phyloP scores from a whole-genome alignment of 2,113 vertebrate genomes.

The Electrona antarctica region DNA sequence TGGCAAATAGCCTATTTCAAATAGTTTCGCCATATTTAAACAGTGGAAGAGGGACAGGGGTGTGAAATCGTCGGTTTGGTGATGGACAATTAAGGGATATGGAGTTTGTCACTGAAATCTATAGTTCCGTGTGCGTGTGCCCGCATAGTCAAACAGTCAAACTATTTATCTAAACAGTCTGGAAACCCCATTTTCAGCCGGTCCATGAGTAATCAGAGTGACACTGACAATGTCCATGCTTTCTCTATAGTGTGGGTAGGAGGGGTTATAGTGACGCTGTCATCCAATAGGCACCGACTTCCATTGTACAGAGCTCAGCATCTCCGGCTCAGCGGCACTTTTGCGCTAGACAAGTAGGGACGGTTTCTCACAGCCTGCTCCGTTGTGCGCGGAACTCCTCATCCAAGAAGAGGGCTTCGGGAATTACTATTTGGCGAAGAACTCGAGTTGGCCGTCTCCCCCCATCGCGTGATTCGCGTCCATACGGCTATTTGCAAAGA shows the following conservation, averaged over 20 bases:
- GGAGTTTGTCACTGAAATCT: slow-evolving; percentile 56
- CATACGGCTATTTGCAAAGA: slow-evolving; percentile 65
- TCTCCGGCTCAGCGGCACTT: slow-evolving; percentile 79
- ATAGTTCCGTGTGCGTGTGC: slow-evolving; percentile 39
- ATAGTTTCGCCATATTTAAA: slow-evolving; percentile 24
- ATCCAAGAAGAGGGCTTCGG: slow-evolving; percentile 50
- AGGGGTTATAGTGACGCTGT: slow-evolving; percentile 77
- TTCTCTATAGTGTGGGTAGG: slow-evolving; percentile 57
- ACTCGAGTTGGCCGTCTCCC: slow-evolving; percentile 26
- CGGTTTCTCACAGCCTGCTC: slow-evolving; percentile 42
- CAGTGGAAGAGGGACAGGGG: slow-evolving; percentile 61
- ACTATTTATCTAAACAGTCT: slow-evolving; percentile 65
- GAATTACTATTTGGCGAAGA: slow-evolving; percentile 64
- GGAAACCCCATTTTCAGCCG: slow-evolving; percentile 50
- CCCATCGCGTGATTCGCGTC: neutral
- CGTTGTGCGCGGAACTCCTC: slow-evolving; percentile 41
- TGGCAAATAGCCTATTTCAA: slow-evolving; percentile 45
- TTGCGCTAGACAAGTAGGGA: slow-evolving; percentile 75
- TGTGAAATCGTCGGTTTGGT: slow-evolving; percentile 72
- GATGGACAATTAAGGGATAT: slow-evolving; percentile 63
- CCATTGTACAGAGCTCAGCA: slow-evolving; percentile 74
- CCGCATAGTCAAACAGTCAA: slow-evolving; percentile 18
- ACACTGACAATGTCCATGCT: slow-evolving; percentile 27
- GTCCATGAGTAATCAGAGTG: neutral
- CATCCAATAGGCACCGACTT: slow-evolving; percentile 65